Percentiles rank a stretch among this genome's conserved stretches.
phyloP scores from a whole-genome alignment of 1,140 invertebrate genomes.

The Heliconius congener region DNA sequence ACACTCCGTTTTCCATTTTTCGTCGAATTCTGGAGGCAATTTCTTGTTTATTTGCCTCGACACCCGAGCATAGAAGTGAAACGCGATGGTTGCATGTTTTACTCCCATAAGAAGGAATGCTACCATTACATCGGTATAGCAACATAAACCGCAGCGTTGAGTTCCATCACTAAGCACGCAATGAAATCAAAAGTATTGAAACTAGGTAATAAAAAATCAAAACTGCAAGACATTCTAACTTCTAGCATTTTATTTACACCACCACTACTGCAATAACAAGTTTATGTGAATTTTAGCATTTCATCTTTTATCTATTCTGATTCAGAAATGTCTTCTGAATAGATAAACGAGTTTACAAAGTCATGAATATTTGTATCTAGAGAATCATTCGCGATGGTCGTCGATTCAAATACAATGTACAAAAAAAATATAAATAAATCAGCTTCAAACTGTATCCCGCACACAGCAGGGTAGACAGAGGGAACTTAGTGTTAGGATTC shows the following conservation, averaged over 20 bases:
- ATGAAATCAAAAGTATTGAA: neutral
- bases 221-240: neutral
- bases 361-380: neutral
- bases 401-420: neutral
- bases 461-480: no score
- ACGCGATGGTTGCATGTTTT: neutral
- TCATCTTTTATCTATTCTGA: slow-evolving; percentile 21
- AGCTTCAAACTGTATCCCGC: no score
- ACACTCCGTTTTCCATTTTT: no score
- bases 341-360: neutral
- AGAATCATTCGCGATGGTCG: neutral
- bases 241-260: neutral
- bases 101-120: neutral
- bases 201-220: no score
- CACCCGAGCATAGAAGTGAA: no score
- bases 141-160: neutral
- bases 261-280: neutral
- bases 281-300: slow-evolving; percentile 22
- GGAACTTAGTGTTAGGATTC: no score
- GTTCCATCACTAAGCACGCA: neutral
- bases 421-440: no score
- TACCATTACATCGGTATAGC: no score
- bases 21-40: no score
- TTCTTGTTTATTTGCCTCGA: no score
- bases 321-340: neutral